Percentiles rank a stretch among this genome's conserved stretches.
Conservation (phyloP, 1,140 invertebrate species). For the Megalopta genalis region DNA sequence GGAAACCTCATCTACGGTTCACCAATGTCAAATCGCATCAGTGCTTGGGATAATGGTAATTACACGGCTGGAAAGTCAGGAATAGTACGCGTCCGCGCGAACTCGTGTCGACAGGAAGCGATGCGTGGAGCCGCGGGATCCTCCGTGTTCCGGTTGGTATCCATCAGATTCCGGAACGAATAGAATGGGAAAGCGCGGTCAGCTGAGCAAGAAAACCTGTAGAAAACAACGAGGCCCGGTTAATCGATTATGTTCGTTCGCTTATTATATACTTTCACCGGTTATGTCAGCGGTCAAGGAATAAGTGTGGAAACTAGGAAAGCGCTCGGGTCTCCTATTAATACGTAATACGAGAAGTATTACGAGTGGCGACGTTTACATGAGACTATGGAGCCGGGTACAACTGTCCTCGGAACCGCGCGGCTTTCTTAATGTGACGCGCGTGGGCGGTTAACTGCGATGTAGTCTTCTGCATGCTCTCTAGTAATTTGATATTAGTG, state of each 20-base stretch:
- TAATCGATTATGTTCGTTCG: slow-evolving; percentile 42
- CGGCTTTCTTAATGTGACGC: slow-evolving; percentile 9
- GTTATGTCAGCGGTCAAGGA: slow-evolving; percentile 18
- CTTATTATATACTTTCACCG: slow-evolving; percentile 47
- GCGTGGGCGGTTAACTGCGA: background rate
- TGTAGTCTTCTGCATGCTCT: background rate
- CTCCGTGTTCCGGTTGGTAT: background rate
- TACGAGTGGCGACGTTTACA: background rate
- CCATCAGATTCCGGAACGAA: background rate
- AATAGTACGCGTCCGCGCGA: background rate
- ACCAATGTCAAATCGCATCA: slow-evolving; percentile 4
- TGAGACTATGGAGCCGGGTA: background rate
- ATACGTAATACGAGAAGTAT: slow-evolving; percentile 39
- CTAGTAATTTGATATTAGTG: too few relatives aligned
- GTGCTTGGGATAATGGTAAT: slow-evolving; percentile 2
- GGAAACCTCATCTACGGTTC: too few relatives aligned
- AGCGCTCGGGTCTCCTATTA: slow-evolving; percentile 24
- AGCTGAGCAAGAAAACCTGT: background rate
- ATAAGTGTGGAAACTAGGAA: slow-evolving; percentile 34
- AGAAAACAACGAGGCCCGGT: slow-evolving; percentile 8
- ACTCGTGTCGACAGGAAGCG: background rate
- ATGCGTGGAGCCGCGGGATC: background rate
- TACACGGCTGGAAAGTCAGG: slow-evolving; percentile 32
- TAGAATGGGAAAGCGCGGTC: background rate
- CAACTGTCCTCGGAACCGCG: background rate